Percentiles rank a stretch among this genome's conserved stretches.
These are phyloP conservation scores for Periparus ater DNA, from an alignment of 2,797 vertebrate genomes.

Conservation along the genomic window DNA sequence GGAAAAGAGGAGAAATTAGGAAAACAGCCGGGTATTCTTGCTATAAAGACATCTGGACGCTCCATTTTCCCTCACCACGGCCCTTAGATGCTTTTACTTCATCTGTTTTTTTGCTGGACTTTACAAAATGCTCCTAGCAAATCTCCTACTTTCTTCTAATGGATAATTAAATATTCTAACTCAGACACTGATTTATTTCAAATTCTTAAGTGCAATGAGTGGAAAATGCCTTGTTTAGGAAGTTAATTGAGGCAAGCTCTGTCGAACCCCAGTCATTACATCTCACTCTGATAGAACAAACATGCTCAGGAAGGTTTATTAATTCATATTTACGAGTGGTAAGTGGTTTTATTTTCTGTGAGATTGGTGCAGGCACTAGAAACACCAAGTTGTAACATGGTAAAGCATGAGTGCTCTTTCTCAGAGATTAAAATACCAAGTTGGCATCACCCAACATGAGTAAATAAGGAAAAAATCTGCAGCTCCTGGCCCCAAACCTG, in stretches of 20 bases:
- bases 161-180: slow-evolving; percentile 42
- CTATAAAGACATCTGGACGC: not conserved
- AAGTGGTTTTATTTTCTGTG: slow-evolving; percentile 26
- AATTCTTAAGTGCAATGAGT: slow-evolving; percentile 9
- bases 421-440: slow-evolving; percentile 22
- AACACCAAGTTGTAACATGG: not conserved
- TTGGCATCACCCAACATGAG: not conserved
- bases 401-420: not conserved
- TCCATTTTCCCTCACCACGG: not conserved
- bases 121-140: not conserved
- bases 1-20: not conserved
- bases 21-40: not conserved
- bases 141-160: not conserved
- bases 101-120: not conserved
- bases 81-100: not conserved
- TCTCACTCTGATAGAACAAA: not conserved
- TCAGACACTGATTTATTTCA: not conserved
- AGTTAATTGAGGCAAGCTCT: slow-evolving; percentile 35
- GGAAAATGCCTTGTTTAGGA: slow-evolving; percentile 44
- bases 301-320: slow-evolving; percentile 6
- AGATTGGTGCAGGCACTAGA: not conserved
- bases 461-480: not conserved
- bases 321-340: not conserved
- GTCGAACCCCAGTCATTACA: not conserved
- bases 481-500: not conserved